Evolutionary conservation across 2,113 vertebrate species (phyloP).

Genomic region (Alligator sinensis): DNA sequence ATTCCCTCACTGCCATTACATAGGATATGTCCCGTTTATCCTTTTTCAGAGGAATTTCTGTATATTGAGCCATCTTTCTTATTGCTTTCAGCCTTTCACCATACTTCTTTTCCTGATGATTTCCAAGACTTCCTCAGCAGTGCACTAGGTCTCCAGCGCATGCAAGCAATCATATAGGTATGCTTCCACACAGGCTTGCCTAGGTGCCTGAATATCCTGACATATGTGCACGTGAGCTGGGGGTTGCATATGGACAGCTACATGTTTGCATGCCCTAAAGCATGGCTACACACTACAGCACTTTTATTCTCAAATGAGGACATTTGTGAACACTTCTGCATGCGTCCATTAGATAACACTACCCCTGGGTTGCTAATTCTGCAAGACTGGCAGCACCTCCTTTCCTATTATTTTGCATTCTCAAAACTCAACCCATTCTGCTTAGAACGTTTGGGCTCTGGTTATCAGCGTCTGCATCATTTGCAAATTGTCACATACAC

Average conservation of each 20-base stretch:
- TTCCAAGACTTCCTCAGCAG: background rate
- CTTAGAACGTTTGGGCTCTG: background rate
- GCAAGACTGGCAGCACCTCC: background rate
- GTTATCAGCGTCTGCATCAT: background rate
- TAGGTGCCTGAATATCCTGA: background rate
- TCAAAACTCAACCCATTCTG: background rate
- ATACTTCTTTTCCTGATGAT: background rate
- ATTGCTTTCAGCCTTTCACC: background rate
- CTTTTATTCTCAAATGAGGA: background rate
- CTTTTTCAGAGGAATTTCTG: background rate
- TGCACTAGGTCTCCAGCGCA: background rate
- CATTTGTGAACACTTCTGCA: background rate
- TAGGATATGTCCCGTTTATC: background rate
- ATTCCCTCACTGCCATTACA: background rate
- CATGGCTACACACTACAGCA: background rate
- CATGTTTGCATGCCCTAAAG: background rate
- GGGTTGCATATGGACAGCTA: background rate
- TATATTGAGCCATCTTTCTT: rapidly evolving
- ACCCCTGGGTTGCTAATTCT: background rate
- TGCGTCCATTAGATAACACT: background rate
- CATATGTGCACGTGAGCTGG: background rate
- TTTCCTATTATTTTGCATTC: background rate
- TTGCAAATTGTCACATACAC: background rate
- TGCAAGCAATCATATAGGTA: background rate
- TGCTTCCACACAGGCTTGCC: background rate